phyloP scores from a whole-genome alignment of 2,797 vertebrate species.

The Octomys mimax region DNA sequence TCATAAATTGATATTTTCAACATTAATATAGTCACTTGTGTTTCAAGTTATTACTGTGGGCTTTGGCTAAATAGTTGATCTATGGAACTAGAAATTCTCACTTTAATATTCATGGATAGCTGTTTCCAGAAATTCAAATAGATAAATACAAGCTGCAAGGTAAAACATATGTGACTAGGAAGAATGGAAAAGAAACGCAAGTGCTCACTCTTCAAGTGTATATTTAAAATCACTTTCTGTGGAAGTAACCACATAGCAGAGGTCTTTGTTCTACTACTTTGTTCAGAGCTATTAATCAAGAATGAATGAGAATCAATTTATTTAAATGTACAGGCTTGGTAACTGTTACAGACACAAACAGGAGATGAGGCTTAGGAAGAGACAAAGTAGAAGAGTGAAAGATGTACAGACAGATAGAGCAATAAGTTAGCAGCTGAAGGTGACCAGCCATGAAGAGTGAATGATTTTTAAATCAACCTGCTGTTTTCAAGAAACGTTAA shows the following conservation, averaged over 20 bases:
- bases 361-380: not conserved
- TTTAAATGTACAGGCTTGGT: not conserved
- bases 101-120: not conserved
- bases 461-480: not conserved
- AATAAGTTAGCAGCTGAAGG: not conserved
- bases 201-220: not conserved
- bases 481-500: not conserved
- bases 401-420: not conserved
- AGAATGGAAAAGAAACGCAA: not conserved
- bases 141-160: not conserved
- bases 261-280: not conserved
- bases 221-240: not conserved
- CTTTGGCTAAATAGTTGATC: not conserved
- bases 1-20: not conserved
- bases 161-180: not conserved
- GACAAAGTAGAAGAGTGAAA: not conserved
- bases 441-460: not conserved
- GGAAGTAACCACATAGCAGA: not conserved
- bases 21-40: not conserved
- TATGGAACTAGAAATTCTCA: not conserved
- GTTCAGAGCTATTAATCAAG: not conserved
- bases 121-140: not conserved
- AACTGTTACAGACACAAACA: not conserved
- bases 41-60: not conserved
- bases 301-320: not conserved